Base-by-base conservation (phyloP, 2,797 vertebrate genomes). In the Hirundo rustica region DNA sequence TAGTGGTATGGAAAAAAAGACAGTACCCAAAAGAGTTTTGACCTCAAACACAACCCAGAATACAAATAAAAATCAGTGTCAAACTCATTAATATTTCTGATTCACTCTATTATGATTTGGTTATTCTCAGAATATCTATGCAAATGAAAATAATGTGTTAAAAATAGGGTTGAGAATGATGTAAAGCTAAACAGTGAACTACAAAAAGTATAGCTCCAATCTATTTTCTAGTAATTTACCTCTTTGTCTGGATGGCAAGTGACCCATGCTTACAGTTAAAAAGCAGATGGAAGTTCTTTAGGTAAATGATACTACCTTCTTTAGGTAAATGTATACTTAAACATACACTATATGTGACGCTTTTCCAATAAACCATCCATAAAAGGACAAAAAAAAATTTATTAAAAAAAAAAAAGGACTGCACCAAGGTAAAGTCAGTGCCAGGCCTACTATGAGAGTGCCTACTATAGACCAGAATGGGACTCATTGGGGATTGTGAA, bases 171-270 rank as follows among this genome's bases (percentile, higher is more conserved):
- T 65, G 50, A 78, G 42, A 83, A 92, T 71, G 61, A 89, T 77
- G 75, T 36, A 85, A 94, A 94, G 73, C 58, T 90, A 54, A 94
- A 81, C 14, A 67, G 79, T 25, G 67, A 90, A 61, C 32, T 93
- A 88, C 10, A 66, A 36, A 85, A 89, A 68, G 34, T 29, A 74
- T 29, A 88, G n/a, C 20, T 81, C 55, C 13, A 92, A 73, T 42
- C 27, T 48, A 50, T 45, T 92, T 53, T 66, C 26, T 58, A 80
- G 11, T 30, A 57, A 87, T 91, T 79, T 32, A 25, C 9, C 29
- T 60, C n/a, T 47, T 70, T 62, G 38, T 54, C 80, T 77, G 18
- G 29, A 73, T 73, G 38, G 34, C 4, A 40, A 89, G n/a, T 71
- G 55, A 87, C 48, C 8, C 36, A 58, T 16, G 47, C 50, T 92